Conservation (phyloP, 2,797 vertebrate genomes). For the Decapterus maruadsi region DNA sequence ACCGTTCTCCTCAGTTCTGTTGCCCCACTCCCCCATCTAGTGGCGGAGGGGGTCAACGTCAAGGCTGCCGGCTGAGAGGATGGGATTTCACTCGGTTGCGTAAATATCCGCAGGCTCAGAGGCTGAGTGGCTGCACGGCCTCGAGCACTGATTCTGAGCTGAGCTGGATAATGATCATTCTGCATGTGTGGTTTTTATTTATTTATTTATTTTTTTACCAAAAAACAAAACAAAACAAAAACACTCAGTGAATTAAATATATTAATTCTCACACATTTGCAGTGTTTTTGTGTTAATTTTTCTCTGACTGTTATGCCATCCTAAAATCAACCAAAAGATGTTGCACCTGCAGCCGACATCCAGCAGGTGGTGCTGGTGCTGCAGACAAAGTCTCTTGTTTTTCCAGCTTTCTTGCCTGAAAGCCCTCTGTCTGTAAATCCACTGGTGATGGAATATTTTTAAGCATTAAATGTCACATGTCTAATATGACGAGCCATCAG, state of each 20-base stretch:
- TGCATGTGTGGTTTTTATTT: not conserved
- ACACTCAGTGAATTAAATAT: not conserved
- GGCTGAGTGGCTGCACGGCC: not conserved
- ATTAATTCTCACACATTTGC: not conserved
- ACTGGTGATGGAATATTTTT: not conserved
- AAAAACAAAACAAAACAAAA: not conserved
- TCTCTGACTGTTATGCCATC: slow-evolving; percentile 22
- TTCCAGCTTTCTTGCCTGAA: not conserved
- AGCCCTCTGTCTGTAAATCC: not conserved
- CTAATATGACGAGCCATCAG: not conserved
- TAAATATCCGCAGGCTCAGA: slow-evolving; percentile 34
- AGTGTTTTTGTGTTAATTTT: not conserved
- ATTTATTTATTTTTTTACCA: not conserved
- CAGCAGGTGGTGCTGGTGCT: slow-evolving; percentile 64
- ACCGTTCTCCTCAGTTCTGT: slow-evolving; percentile 18
- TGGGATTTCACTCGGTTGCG: slow-evolving; percentile 12
- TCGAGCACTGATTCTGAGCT: not conserved
- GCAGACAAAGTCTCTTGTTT: not conserved
- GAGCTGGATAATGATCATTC: not conserved
- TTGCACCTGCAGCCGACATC: slow-evolving; percentile 34
- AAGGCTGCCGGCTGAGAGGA: not conserved
- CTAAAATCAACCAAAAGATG: slow-evolving; percentile 17
- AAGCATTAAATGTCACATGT: not conserved
- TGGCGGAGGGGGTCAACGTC: slow-evolving; percentile 24
- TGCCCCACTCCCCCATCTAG: slow-evolving; percentile 70